Evolutionary conservation across 2,888 invertebrate genomes (phyloP).

Genomic region (Lampropteryx suffumata): DNA sequence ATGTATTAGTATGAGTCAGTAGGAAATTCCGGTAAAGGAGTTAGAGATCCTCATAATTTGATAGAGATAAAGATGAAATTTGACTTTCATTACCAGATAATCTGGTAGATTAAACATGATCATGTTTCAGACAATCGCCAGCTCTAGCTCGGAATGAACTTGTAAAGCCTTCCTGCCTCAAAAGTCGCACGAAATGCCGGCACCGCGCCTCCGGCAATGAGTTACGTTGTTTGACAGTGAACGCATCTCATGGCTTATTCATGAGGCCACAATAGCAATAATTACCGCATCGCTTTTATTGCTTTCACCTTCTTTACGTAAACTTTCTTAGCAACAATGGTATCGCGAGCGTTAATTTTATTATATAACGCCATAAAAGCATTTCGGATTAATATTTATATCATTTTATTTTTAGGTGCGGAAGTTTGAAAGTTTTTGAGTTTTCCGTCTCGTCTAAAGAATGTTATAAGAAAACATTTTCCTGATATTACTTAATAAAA

Average conservation of each 20-base stretch:
- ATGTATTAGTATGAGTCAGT: too few species aligned
- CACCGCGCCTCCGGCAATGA: conserved; percentile 33
- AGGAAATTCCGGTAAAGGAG: too few species aligned
- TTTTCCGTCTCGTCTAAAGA: not conserved
- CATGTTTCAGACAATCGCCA: too few species aligned
- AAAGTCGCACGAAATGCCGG: conserved; percentile 13
- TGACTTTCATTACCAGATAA: too few species aligned
- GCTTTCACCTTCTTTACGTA: conserved; percentile 69
- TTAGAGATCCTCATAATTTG: too few species aligned
- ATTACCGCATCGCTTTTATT: conserved; percentile 62
- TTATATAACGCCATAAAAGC: not conserved
- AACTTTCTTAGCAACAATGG: conserved; percentile 63
- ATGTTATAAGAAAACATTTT: not conserved
- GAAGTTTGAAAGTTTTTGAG: not conserved
- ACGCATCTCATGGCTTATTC: conserved; percentile 62
- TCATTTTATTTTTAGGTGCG: not conserved
- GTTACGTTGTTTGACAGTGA: conserved; percentile 57
- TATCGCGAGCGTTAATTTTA: conserved; percentile 43
- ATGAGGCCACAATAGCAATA: conserved; percentile 64
- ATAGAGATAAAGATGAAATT: too few species aligned
- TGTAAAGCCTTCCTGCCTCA: conserved; percentile 4
- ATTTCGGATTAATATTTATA: not conserved
- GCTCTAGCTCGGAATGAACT: not conserved
- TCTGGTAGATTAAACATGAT: too few species aligned
- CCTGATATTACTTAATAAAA: too few species aligned